Evolutionary conservation across 2,797 vertebrate species (phyloP), one percentile per base, ranked within the genome.

Genomic region (Dendrocincla tyrannina): DNA sequence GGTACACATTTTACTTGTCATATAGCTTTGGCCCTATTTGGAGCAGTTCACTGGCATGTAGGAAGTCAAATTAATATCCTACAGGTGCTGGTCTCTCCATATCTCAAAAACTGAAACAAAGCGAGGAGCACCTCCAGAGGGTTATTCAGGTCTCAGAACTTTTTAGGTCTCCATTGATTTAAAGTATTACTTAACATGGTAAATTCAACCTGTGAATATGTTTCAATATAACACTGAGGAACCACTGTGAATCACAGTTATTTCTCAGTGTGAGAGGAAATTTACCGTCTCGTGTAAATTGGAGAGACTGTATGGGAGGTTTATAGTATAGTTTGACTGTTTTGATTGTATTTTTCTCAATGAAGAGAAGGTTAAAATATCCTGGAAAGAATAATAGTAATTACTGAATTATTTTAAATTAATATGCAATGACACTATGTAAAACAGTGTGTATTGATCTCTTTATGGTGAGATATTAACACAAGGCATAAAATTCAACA

Each of bases 71-170:
- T 46, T 72, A 72, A 46, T 82, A 59, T 24, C 28, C 13, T 73
- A 18, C 0, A 0, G 42, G 10, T 69, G 22, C 11, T 52, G 84
- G 25, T 32, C 9, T 42, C 27, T 85, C 8, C 10, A 19, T 28
- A 42, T 47, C 18, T 60, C 19, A 32, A 18, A 42, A 72, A 52
- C 7, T 14, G 16, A 66, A 80, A 83, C 14, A 39, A 72, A 80
- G 47, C 33, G 7, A 64, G 4, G 2, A 52, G 2, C 7, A 70
- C 32, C 10, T 91, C 23, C 28, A 66, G 42, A 25, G 13, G 9
- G 13, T 7, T 2, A 39, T 44, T 70, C 14, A 70, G 7, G 6
- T 66, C 24, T 70, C n/a, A 56, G 30, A 64, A 78, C 12, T 41
- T 63, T 60, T 22, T 32, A 76, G 7, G 18, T 60, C 4, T 81